These are phyloP conservation scores for Thaleichthys pacificus DNA, from an alignment of 2,797 vertebrate species.

Conservation along the genomic window DNA sequence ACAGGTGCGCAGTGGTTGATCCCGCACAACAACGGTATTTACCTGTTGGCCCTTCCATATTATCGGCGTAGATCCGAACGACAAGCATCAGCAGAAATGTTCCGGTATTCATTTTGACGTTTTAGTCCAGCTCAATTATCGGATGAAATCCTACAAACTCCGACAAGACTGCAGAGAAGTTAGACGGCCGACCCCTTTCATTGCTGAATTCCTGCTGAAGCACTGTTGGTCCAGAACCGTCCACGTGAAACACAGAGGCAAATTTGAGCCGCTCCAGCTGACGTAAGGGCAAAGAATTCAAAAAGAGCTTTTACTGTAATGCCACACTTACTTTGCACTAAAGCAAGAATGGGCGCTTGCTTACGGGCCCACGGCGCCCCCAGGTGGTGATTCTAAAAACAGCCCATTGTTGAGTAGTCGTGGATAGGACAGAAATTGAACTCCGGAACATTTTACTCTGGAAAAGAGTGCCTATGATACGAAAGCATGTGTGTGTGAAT, in stretches of 20 bases:
- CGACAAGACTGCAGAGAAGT: conserved; percentile 56
- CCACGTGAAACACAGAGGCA: conserved; percentile 59
- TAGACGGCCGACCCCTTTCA: conserved; percentile 51
- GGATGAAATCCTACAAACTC: conserved; percentile 58
- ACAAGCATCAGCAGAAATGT: conserved; percentile 68
- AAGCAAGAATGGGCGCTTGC: conserved; percentile 25
- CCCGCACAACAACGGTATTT: conserved; percentile 26
- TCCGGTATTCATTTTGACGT: conserved; percentile 59
- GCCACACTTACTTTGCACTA: conserved; percentile 36
- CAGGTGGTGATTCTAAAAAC: conserved; percentile 46
- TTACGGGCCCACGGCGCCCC: conserved; percentile 66
- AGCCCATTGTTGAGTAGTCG: neutral
- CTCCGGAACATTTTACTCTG: neutral
- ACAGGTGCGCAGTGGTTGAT: conserved; percentile 6
- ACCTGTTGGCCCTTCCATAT: conserved; percentile 78
- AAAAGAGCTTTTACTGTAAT: conserved; percentile 41
- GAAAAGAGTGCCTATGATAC: neutral
- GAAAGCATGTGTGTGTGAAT: neutral
- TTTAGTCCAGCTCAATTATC: conserved; percentile 62
- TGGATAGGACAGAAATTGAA: neutral
- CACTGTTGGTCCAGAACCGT: conserved; percentile 39
- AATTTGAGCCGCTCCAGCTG: conserved; percentile 50
- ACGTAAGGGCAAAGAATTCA: conserved; percentile 63
- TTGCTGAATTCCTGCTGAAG: conserved; percentile 46
- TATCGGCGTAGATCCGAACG: conserved; percentile 69